Percentiles rank a stretch among this genome's conserved stretches.
Conservation (phyloP, 2,113 vertebrate genomes). For the Potamarius usumacintae region DNA sequence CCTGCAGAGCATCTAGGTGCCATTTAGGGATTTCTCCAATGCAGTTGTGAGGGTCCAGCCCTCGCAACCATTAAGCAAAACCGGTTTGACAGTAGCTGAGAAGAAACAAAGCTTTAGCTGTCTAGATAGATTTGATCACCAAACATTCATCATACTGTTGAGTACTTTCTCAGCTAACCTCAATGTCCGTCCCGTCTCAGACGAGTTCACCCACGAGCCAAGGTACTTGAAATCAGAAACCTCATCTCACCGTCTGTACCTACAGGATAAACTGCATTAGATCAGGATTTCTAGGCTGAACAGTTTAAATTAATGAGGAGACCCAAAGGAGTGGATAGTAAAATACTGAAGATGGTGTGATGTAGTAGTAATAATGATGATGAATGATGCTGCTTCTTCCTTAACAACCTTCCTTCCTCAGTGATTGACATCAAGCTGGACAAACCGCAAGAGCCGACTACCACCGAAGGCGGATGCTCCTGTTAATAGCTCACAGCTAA, state of each 20-base stretch:
- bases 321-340: not conserved
- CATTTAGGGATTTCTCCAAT: too few species aligned
- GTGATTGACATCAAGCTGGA: conserved; percentile 82
- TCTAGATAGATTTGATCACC: too few species aligned
- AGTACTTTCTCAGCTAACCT: too few species aligned
- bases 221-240: too few species aligned
- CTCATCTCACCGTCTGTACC: not conserved
- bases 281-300: not conserved
- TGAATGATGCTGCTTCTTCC: not conserved
- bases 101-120: too few species aligned
- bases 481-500: conserved; percentile 69
- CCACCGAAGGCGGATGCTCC: conserved; percentile 77
- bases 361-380: not conserved
- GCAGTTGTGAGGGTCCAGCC: too few species aligned
- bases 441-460: conserved; percentile 77
- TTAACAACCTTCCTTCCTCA: conserved; percentile 43
- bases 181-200: too few species aligned
- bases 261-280: not conserved
- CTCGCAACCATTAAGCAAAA: too few species aligned
- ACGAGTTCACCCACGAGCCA: too few species aligned
- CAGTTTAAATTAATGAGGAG: not conserved
- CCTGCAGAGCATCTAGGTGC: too few species aligned
- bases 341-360: not conserved
- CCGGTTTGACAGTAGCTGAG: too few species aligned
- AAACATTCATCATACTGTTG: too few species aligned